Evolutionary conservation across 2,797 vertebrate genomes (phyloP), one percentile per base, ranked within the genome.

Genomic region (Syngnathus acus): DNA sequence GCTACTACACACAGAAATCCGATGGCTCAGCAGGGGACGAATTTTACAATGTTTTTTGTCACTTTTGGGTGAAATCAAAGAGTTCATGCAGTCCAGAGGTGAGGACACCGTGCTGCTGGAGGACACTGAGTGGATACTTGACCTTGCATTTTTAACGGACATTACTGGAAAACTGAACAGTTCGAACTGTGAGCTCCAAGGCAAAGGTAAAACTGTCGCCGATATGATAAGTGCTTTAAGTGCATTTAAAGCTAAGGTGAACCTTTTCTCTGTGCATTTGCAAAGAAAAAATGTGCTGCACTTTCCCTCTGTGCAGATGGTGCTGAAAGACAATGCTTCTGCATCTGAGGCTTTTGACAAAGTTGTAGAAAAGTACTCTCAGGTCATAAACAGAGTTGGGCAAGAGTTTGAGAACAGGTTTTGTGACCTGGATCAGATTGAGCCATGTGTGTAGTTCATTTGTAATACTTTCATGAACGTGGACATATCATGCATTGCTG

Each of bases 1-100:
- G 40, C 26, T 72, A 6, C 64, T 72, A 8, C 67, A 71, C 65
- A 79, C 43, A 10, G 66, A 74, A 17, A 54, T 59, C 65, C 66
- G 39, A 51, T 68, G 57, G 70, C 65, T 64, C 43, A 64, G 45
- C 23, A 64, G 62, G 23, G 42, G 9, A 43, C 6, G 42, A 1
- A 43, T 9, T 43, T 4, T 43, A 6, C 4, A 5, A 5, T 6
- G 6, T 43, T 43, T 43, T 43, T 43, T 43, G 1, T 42, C 42
- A 5, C 42, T 43, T 43, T 43, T 43, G 42, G 6, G 42, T 5
- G 42, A 43, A 43, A 43, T 43, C 42, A 43, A 43, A 6, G 8
- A 43, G 42, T 43, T 43, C 42, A 43, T 43, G 42, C 42, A 43
- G 6, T 43, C 6, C 42, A 43, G 6, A 11, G 42, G 6, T 6